Evolutionary conservation across 1,140 invertebrate genomes (phyloP), one percentile per base, ranked within the genome.

Genomic region (Drosophila nannoptera): DNA sequence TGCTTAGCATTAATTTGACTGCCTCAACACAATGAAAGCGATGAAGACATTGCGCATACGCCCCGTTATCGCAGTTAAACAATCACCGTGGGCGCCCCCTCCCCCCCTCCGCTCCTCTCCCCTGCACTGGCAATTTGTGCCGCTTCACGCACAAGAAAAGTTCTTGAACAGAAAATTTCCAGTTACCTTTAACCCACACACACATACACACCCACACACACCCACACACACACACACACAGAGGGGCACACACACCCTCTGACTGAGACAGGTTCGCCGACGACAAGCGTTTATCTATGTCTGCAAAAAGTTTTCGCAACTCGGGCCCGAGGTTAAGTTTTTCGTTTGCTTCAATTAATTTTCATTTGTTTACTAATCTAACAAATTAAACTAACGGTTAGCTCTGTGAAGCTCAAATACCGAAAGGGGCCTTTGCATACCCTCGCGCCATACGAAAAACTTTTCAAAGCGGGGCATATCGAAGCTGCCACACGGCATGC

Each of bases 261-360:
- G 42, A 63, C 14, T 33, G 32, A 16, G 16, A n/a, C 43, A 40
- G 38, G 59, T 76, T 45, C 50, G n/a, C 64, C 73, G 73, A 77
- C 75, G 75, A 75, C 74, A 73, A 69, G 45, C 78, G 73, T 78
- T 83, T 84, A 84, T 84, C 80, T 83, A 78, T 66, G 74, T 60
- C 72, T 43, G 54, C 60, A 64, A 86, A 84, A 80, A 84, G 62
- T 75, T 84, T 86, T 36, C 52, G 31, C 50, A 52, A 32, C 69
- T 55, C 50, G 49, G 55, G 49, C 82, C 68, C 58, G 67, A 59
- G 82, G 81, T 84, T 76, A 86, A 86, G 82, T 86, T 86, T 84
- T 84, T 87, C 82, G 81, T 86, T 87, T 86, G 82, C 81, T 86
- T 86, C 81, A 86, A 86, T 86, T 86, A 86, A 86, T 86, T 86